Evolutionary conservation across 2,113 vertebrate genomes (phyloP), one percentile per base, ranked within the genome.

Genomic region (Hippotragus niger): DNA sequence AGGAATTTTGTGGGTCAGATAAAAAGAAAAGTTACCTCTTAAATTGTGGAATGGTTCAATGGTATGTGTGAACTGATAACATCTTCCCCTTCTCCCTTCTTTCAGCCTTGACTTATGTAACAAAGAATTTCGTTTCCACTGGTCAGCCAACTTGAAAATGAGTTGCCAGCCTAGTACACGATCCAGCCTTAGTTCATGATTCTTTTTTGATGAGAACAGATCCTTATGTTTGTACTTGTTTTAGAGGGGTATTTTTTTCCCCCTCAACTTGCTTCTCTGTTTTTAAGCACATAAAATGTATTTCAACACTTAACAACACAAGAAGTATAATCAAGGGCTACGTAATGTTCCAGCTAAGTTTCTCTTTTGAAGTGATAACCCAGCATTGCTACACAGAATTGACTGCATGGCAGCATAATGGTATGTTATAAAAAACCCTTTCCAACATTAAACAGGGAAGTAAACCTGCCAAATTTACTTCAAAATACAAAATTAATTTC

Each of bases 401-500:
- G 76, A 60, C 74, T 96, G 45, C 82, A 82, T 88, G 52, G 93
- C 78, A 97, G 81, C 91, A 52, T 97, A 96, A 87, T 43, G 33
- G 25, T 93, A 96, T n/a, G 0, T 3, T 97, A 91, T 58, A 40
- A 97, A 97, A 25, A 97, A 0, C 23, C 40, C n/a, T 96, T 95
- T 96, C 86, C 96, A 95, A 40, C 74, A 89, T 29, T 52, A 95
- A 97, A 78, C 23, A 97, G 88, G 82, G 98, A 98, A 92, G 91
- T 40, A 94, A 96, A 93, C 60, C 53, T 98, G 93, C 87, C 90
- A 97, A 95, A 88, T 93, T 78, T 97, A 93, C 92, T 96, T 96
- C 71, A 95, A 97, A 84, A 88, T 80, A 97, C 43, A 40, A 96
- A 98, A 98, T 87, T 85, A 55, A 97, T 96, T 97, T 97, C 96